These are phyloP conservation scores for Mormyrops boulengeri DNA, from an alignment of 2,797 vertebrate species.

Conservation along the genomic window DNA sequence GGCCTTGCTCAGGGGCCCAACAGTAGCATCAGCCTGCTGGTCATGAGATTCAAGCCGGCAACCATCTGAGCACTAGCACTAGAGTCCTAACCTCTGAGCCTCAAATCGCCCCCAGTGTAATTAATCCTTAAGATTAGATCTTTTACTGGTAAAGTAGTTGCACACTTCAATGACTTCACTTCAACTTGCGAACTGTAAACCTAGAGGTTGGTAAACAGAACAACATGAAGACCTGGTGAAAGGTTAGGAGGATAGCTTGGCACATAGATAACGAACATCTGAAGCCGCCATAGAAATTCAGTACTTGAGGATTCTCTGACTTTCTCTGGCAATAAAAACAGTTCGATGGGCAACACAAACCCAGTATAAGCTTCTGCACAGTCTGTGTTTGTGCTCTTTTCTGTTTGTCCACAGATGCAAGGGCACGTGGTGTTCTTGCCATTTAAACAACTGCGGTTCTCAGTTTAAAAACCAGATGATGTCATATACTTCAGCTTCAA, in stretches of 20 bases:
- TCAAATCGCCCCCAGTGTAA: background rate
- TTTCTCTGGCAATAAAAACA: background rate
- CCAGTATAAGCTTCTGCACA: background rate
- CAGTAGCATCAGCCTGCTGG: background rate
- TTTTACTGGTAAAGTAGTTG: background rate
- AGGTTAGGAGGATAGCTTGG: background rate
- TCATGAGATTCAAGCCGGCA: background rate
- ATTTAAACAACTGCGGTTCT: slow-evolving; percentile 53
- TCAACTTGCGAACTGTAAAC: background rate
- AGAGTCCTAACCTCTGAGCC: background rate
- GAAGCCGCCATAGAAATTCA: background rate
- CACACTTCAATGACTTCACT: background rate
- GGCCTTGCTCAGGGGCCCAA: background rate
- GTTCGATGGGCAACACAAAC: background rate
- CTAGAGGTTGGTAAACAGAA: background rate
- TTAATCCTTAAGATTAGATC: background rate
- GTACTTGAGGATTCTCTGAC: background rate
- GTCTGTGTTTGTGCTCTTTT: background rate
- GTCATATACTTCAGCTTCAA: slow-evolving; percentile 42
- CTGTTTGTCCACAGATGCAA: background rate
- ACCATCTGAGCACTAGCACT: background rate
- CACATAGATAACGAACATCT: background rate
- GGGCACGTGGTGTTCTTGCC: slow-evolving; percentile 21
- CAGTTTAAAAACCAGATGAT: slow-evolving; percentile 55
- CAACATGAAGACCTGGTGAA: background rate